phyloP scores from a whole-genome alignment of 1,140 invertebrate species.

The Rhagoletis zephyria region DNA sequence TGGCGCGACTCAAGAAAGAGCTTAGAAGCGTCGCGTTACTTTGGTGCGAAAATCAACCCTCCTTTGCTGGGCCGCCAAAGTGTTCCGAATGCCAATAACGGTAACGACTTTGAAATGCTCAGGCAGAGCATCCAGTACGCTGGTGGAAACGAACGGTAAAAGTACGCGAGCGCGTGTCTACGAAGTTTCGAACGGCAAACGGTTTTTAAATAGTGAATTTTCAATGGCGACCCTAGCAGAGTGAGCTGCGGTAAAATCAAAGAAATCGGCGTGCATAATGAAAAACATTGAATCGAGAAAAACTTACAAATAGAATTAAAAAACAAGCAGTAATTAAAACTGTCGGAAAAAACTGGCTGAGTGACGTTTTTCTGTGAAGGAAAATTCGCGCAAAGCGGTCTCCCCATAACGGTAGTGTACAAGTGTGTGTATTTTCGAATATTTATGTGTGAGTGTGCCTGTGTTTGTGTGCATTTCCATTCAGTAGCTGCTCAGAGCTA shows the following conservation, averaged over 20 bases:
- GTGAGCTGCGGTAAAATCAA: background rate
- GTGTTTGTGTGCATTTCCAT: constrained; percentile 23
- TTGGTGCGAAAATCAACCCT: constrained; percentile 43
- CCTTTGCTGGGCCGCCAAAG: background rate
- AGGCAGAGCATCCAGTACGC: constrained; percentile 18
- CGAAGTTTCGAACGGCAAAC: constrained; percentile 31
- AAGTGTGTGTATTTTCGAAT: background rate
- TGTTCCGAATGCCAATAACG: constrained; percentile 42
- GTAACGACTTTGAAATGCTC: constrained; percentile 21
- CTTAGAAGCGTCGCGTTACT: background rate
- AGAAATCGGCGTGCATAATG: background rate
- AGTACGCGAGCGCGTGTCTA: constrained; percentile 16
- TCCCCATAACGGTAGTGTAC: constrained; percentile 15
- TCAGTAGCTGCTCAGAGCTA: background rate
- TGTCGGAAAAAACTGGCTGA: constrained; percentile 26
- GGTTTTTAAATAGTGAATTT: background rate
- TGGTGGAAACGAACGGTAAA: constrained; percentile 46
- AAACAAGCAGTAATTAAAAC: constrained; percentile 17
- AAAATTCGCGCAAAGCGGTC: constrained; percentile 6
- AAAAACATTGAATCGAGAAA: background rate
- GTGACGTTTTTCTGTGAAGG: background rate
- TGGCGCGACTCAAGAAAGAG: background rate
- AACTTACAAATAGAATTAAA: background rate
- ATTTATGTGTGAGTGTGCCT: background rate
- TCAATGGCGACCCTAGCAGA: background rate